Conservation (phyloP, 2,888 invertebrate genomes). For the Crocallis elinguaria region DNA sequence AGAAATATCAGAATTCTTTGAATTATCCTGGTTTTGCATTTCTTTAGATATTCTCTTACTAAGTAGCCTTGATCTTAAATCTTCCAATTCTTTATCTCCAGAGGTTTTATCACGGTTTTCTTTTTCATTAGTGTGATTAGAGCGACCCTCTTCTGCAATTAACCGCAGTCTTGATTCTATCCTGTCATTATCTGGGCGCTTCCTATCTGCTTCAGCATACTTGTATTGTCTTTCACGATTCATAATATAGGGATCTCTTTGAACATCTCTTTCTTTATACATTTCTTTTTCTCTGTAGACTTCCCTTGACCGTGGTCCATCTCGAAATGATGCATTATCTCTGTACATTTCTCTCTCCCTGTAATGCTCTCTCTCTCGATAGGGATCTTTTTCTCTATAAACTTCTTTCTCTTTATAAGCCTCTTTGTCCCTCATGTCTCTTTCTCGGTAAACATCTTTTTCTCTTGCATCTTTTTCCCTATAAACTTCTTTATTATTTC, state of each 20-base stretch:
- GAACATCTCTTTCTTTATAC: slow-evolving; percentile 67
- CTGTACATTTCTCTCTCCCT: slow-evolving; percentile 67
- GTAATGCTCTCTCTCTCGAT: slow-evolving; percentile 74
- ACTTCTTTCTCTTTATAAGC: slow-evolving; percentile 68
- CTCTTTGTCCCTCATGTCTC: slow-evolving; percentile 69
- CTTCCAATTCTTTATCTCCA: slow-evolving; percentile 88
- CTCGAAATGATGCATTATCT: slow-evolving; percentile 60
- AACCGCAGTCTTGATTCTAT: slow-evolving; percentile 72
- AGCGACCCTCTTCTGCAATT: slow-evolving; percentile 69
- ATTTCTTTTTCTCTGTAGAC: slow-evolving; percentile 65
- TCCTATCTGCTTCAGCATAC: slow-evolving; percentile 68
- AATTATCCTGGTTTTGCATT: slow-evolving; percentile 78
- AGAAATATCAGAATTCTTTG: slow-evolving; percentile 69
- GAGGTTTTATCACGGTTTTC: slow-evolving; percentile 77
- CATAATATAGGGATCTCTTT: slow-evolving; percentile 65
- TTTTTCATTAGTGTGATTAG: slow-evolving; percentile 74
- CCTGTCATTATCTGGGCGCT: slow-evolving; percentile 67
- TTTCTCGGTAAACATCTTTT: slow-evolving; percentile 67
- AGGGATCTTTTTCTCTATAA: slow-evolving; percentile 71
- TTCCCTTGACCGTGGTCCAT: slow-evolving; percentile 59
- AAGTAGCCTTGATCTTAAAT: slow-evolving; percentile 89
- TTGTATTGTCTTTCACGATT: slow-evolving; percentile 71
- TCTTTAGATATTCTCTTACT: slow-evolving; percentile 89
- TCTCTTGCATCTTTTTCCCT: slow-evolving; percentile 67
- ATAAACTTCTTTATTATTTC: slow-evolving; percentile 42